Evolutionary conservation across 2,888 invertebrate genomes (phyloP), one percentile per base, ranked within the genome.

Genomic region (Clitarchus hookeri): DNA sequence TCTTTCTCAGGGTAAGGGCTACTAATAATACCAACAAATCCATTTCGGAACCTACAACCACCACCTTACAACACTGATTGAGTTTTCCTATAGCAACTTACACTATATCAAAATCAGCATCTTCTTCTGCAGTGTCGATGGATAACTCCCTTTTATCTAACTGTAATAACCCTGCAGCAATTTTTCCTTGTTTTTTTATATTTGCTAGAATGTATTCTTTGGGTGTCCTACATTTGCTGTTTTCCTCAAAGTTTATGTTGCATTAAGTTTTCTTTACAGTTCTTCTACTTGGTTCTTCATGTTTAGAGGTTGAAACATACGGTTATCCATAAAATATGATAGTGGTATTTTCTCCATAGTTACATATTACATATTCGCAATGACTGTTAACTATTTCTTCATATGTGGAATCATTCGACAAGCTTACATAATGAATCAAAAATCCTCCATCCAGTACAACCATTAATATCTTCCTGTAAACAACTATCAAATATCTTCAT

Each of bases 231-330:
- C 0, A 36, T n/a, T 36, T 26, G n/a, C 1, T 25, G 23, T 82
- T 82, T 82, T 82, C 23, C 12, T 82, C 23, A 23, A 82, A 26
- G 44, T 27, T 36, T 27, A 26, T 82, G 36, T 36, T 27, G 9
- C 82, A 82, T 82, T 36, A 82, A 44, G 27, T 82, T 82, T 82
- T 82, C 23, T 82, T 82, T 26, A 36, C 82, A 23, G 82, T 4
- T 82, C 82, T 36, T 82, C 82, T 82, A 36, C 8, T 82, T 82
- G 0, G 11, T 82, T 82, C 82, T 82, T 82, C 26, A 8, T 82
- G 12, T 36, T 82, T 82, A 13, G 1, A 27, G 16, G 82, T 82
- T 44, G 82, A 82, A 23, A 25, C 1, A 36, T 82, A 1, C 0
- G 82, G 82, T 23, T 82, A 82, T 27, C 82, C 82, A 27, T 82